Conservation (phyloP, 2,113 vertebrate species). For the Otocyon megalotis region DNA sequence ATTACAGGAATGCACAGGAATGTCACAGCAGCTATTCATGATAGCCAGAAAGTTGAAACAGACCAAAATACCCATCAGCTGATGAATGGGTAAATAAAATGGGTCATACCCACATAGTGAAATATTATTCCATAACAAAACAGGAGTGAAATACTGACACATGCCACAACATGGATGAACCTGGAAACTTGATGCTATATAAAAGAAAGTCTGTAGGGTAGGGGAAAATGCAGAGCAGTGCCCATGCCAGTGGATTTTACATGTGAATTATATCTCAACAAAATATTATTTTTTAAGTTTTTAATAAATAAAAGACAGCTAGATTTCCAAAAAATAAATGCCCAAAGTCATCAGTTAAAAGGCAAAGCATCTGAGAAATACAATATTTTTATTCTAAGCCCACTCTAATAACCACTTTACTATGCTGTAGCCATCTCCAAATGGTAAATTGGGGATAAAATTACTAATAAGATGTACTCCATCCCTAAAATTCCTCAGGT, state of each 20-base stretch:
- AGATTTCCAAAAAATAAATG: not conserved
- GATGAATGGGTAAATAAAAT: not conserved
- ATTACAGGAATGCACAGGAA: not conserved
- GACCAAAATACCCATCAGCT: not conserved
- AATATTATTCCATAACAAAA: constrained; percentile 9
- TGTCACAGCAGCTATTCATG: not conserved
- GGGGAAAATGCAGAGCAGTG: not conserved
- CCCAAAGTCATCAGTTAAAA: not conserved
- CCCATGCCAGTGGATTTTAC: not conserved
- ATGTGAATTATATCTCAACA: not conserved
- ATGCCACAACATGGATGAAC: not conserved
- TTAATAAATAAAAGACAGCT: constrained; percentile 11
- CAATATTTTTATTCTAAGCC: not conserved
- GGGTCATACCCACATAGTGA: not conserved
- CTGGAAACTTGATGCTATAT: not conserved
- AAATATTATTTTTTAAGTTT: not conserved
- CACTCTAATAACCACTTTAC: not conserved
- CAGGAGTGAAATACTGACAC: not conserved
- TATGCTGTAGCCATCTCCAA: not conserved
- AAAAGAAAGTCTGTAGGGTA: not conserved
- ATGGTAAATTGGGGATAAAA: not conserved
- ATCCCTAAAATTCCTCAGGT: not conserved
- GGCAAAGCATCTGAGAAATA: not conserved
- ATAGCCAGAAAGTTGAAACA: not conserved
- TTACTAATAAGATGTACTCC: not conserved